Conservation (phyloP, 2,888 invertebrate genomes). For the Melipona beecheii region DNA sequence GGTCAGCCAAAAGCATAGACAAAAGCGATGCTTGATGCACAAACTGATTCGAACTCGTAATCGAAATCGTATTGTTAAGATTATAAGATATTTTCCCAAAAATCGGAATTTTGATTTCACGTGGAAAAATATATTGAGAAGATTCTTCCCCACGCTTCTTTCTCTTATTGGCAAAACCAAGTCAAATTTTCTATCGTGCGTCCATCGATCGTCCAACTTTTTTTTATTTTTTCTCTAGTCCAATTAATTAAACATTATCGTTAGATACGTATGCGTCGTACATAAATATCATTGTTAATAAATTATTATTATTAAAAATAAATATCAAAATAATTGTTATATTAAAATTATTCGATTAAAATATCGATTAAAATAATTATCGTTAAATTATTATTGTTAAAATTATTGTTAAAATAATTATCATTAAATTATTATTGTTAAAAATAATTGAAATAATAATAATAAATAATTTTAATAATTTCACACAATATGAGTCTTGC, state of each 20-base stretch:
- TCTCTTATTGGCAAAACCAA: slow-evolving; percentile 10
- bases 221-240: background rate
- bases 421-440: too few relatives aligned
- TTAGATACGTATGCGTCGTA: background rate
- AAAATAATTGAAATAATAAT: too few relatives aligned
- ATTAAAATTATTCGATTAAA: background rate
- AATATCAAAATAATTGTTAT: too few relatives aligned
- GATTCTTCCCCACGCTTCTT: background rate
- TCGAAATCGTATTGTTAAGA: slow-evolving; percentile 5
- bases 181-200: slow-evolving; percentile 20
- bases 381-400: too few relatives aligned
- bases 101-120: background rate
- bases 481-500: background rate
- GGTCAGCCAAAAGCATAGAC: slow-evolving; percentile 56
- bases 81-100: background rate
- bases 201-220: background rate
- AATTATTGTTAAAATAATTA: too few relatives aligned
- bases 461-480: background rate
- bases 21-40: slow-evolving; percentile 40
- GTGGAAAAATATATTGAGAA: slow-evolving; percentile 1
- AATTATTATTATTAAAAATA: too few relatives aligned
- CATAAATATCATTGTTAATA: too few relatives aligned
- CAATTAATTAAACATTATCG: background rate
- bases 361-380: too few relatives aligned
- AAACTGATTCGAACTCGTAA: slow-evolving; percentile 34